Conservation (phyloP, 2,797 vertebrate genomes). For the Mormyrops attenuatus region DNA sequence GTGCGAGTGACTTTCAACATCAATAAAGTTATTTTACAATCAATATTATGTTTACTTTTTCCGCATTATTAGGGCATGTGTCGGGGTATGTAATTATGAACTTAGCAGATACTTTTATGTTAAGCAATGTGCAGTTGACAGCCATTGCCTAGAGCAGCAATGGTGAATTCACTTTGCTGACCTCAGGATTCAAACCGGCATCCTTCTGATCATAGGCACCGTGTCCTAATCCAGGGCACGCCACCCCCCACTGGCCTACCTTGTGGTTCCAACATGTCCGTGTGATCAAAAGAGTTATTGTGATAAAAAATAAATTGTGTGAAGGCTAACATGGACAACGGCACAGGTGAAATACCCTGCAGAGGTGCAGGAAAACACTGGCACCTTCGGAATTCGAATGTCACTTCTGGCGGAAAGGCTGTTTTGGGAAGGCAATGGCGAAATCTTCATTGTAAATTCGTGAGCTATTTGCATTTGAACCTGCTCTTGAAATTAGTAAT, state of each 20-base stretch:
- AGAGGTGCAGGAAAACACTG: background rate
- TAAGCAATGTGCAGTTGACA: background rate
- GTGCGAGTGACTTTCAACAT: slow-evolving; percentile 16
- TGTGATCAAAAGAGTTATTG: background rate
- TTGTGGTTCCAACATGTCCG: background rate
- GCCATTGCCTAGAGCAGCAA: background rate
- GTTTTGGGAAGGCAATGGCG: background rate
- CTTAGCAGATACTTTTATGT: background rate
- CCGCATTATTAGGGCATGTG: background rate
- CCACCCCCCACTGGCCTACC: background rate
- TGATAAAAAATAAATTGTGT: background rate
- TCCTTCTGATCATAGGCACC: background rate
- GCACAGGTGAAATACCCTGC: background rate
- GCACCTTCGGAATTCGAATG: background rate
- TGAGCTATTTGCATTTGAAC: background rate
- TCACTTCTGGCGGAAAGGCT: background rate
- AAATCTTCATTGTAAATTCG: background rate
- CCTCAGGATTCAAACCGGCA: background rate
- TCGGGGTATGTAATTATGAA: background rate
- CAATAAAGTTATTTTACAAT: slow-evolving; percentile 20
- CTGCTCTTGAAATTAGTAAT: background rate
- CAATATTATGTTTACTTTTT: background rate
- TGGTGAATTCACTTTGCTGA: background rate
- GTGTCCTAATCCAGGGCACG: background rate
- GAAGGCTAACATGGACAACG: background rate